These are phyloP conservation scores for Aproaerema taeniolella DNA, from an alignment of 2,888 invertebrate genomes.

Conservation along the genomic window DNA sequence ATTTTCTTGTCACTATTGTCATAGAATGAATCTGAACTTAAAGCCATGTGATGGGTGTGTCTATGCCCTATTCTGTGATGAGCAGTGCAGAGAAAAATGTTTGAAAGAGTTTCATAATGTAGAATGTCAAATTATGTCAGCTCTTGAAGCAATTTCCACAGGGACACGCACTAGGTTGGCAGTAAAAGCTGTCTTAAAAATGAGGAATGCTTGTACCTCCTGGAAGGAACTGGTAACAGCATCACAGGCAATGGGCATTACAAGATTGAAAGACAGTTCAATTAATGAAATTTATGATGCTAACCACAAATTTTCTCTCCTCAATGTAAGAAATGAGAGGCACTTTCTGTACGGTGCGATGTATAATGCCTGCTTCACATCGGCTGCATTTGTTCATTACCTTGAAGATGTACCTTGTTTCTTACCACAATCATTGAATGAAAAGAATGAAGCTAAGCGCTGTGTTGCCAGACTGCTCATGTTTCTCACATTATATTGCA, in stretches of 20 bases:
- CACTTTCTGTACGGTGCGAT: slow-evolving; percentile 24
- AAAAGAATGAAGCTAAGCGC: slow-evolving; percentile 21
- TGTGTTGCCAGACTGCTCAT: slow-evolving; percentile 24
- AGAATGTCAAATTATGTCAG: slow-evolving; percentile 26
- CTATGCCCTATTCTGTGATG: slow-evolving; percentile 27
- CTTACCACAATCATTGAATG: slow-evolving; percentile 17
- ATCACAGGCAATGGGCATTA: slow-evolving; percentile 19
- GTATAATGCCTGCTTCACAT: slow-evolving; percentile 21
- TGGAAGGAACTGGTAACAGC: slow-evolving; percentile 25
- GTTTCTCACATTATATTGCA: slow-evolving; percentile 19
- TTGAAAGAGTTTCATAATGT: slow-evolving; percentile 23
- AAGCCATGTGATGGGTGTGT: slow-evolving; percentile 29
- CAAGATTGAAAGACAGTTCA: slow-evolving; percentile 18
- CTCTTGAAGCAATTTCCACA: slow-evolving; percentile 10
- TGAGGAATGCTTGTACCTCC: slow-evolving; percentile 18
- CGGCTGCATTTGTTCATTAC: slow-evolving; percentile 23
- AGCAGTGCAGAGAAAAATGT: slow-evolving; percentile 23
- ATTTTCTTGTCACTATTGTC: slow-evolving; percentile 28
- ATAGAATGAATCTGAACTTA: slow-evolving; percentile 24
- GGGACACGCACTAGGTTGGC: slow-evolving; percentile 11
- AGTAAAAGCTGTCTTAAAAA: slow-evolving; percentile 25
- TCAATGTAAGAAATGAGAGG: slow-evolving; percentile 20
- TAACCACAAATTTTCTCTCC: slow-evolving; percentile 20
- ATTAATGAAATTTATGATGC: slow-evolving; percentile 22
- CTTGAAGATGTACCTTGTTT: slow-evolving; percentile 20